Base-by-base conservation (phyloP, 2,797 vertebrate species). In the Phrynocephalus vlangalii region DNA sequence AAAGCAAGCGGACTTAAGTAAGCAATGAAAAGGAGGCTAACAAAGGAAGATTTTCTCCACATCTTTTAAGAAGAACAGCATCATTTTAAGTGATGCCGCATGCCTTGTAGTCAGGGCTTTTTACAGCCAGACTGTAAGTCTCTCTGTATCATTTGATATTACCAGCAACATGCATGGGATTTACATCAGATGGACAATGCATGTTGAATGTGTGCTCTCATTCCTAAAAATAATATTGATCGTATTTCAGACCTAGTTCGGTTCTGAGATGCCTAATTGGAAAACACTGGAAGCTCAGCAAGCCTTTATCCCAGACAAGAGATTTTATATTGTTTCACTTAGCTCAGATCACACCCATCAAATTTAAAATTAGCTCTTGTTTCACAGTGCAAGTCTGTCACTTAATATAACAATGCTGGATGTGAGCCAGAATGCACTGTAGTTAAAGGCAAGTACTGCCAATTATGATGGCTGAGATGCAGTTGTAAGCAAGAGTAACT, bases 351-450 rank as follows among this genome's bases (percentile, higher is more conserved):
- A 80, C 70, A n/a, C 67, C 7, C 7, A 44, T 38, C 44, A 63
- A 20, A 80, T 63, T 86, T 44, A 79, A 71, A 79, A 79, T 71
- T 70, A 50, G 72, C 16, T 85, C 20, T 63, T 70, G 66, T 52
- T 67, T 26, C 33, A 70, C 26, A 26, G n/a, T 83, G 33, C n/a
- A 70, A 50, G 13, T 18, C 70, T 67, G 38, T 26, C 11, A 56
- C 63, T 78, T 79, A 67, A 72, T 44, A 71, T 38, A 86, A 68
- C 79, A 82, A 68, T 16, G 68, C 78, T 86, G 52, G 75, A 18
- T 18, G 10, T n/a, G 13, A 75, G 60, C 38, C 77, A 85, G 9
- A 50, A 26, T 66, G 33, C 38, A 66, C 56, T 75, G 7, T 80
- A 67, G 56, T 85, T 71, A 80, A 80, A 71, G 28, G 52, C 33